Conservation (phyloP, 2,113 vertebrate genomes). For the Bubalus kerabau region DNA sequence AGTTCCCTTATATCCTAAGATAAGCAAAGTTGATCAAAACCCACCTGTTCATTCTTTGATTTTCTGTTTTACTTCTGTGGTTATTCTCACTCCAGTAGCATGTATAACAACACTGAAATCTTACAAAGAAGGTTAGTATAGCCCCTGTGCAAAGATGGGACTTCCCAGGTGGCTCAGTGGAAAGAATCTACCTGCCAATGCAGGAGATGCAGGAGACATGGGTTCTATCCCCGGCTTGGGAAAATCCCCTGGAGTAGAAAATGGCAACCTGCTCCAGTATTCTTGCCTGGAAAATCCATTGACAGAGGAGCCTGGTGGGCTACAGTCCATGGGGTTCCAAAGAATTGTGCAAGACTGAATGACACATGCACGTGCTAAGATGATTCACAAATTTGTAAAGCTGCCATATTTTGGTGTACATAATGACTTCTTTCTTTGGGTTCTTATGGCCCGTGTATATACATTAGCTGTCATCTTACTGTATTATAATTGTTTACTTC, state of each 20-base stretch:
- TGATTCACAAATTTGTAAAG: not conserved
- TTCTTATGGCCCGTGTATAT: not conserved
- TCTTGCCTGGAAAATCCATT: not conserved
- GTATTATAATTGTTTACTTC: not conserved
- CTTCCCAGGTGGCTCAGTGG: not conserved
- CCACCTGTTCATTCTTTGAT: not conserved
- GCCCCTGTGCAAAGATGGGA: not conserved
- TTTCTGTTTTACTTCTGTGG: not conserved
- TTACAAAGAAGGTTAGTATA: not conserved
- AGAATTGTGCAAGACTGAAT: not conserved
- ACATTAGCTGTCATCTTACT: not conserved
- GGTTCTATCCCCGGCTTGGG: not conserved
- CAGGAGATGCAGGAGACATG: not conserved
- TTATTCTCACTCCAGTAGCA: not conserved
- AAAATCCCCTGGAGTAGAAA: not conserved
- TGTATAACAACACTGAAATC: not conserved
- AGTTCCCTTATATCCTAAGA: not conserved
- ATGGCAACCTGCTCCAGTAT: not conserved
- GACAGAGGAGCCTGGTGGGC: not conserved
- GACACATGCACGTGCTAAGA: not conserved
- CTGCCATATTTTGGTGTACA: not conserved
- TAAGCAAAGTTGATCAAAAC: not conserved
- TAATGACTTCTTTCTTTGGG: not conserved
- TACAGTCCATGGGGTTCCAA: not conserved
- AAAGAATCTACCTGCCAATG: not conserved